Conservation (phyloP, 2,888 invertebrate species). For the Conus canariensis region DNA sequence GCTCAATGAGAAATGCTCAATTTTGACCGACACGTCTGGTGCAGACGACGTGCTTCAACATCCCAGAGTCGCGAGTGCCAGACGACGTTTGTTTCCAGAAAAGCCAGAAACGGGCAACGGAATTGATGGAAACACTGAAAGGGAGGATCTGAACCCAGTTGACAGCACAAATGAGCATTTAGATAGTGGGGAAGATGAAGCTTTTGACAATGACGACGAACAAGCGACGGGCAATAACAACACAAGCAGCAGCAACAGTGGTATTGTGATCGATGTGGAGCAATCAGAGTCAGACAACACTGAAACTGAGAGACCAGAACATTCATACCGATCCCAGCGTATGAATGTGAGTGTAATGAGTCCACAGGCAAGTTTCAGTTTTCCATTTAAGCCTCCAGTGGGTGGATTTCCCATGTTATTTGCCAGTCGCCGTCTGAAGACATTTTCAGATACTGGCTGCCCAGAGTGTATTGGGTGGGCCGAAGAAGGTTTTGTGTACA, state of each 20-base stretch:
- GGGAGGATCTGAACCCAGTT: background rate
- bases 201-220: background rate
- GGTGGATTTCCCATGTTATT: slow-evolving; percentile 43
- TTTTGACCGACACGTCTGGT: slow-evolving; percentile 37
- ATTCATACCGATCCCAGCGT: background rate
- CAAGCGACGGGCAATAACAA: background rate
- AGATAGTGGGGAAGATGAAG: slow-evolving; percentile 1
- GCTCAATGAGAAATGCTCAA: slow-evolving; percentile 41
- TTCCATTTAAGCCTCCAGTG: slow-evolving; percentile 43
- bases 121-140: background rate
- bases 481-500: slow-evolving; percentile 47
- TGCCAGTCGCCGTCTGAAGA: slow-evolving; percentile 48
- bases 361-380: slow-evolving; percentile 27
- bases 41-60: slow-evolving; percentile 7
- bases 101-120: background rate
- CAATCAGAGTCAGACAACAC: background rate
- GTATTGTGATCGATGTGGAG: background rate
- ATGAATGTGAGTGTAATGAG: slow-evolving; percentile 4
- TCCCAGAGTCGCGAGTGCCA: background rate
- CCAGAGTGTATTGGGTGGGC: slow-evolving; percentile 40
- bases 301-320: background rate
- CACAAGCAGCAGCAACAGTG: background rate
- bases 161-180: background rate
- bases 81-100: slow-evolving; percentile 12
- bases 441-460: slow-evolving; percentile 38